phyloP scores from a whole-genome alignment of 2,113 vertebrate species.

The Antechinus stuartii region DNA sequence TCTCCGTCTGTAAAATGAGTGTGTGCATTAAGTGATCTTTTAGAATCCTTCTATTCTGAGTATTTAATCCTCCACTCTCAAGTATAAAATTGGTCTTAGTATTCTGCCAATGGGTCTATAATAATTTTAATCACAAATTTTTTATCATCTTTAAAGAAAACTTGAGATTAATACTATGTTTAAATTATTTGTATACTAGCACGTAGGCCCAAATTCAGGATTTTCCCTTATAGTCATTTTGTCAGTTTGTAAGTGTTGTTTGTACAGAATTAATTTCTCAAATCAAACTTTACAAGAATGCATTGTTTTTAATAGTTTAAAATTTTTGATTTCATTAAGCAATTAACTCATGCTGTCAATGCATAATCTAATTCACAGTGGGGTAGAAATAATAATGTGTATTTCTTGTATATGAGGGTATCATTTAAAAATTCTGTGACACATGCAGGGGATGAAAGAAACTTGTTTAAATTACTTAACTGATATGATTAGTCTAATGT shows the following conservation, averaged over 20 bases:
- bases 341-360: slow-evolving; percentile 4
- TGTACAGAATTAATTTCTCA: background rate
- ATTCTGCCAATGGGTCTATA: no score
- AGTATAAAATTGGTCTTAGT: background rate
- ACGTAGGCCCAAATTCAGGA: background rate
- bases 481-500: background rate
- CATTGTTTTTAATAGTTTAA: background rate
- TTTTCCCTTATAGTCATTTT: background rate
- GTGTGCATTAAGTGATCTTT: background rate
- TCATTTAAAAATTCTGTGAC: background rate
- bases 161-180: background rate
- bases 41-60: background rate
- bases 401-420: slow-evolving; percentile 21
- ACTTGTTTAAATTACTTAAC: slow-evolving; percentile 7
- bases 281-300: slow-evolving; percentile 12
- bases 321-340: slow-evolving; percentile 12
- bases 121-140: background rate
- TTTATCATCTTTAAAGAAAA: background rate
- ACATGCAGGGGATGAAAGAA: slow-evolving; percentile 23
- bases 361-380: background rate
- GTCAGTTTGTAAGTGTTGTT: slow-evolving; percentile 19
- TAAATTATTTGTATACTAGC: slow-evolving; percentile 34
- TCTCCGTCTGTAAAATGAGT: background rate
- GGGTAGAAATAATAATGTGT: background rate
- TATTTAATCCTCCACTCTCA: background rate